Evolutionary conservation across 2,888 invertebrate genomes (phyloP), one percentile per base, ranked within the genome.

Genomic region (Acronicta aceris): DNA sequence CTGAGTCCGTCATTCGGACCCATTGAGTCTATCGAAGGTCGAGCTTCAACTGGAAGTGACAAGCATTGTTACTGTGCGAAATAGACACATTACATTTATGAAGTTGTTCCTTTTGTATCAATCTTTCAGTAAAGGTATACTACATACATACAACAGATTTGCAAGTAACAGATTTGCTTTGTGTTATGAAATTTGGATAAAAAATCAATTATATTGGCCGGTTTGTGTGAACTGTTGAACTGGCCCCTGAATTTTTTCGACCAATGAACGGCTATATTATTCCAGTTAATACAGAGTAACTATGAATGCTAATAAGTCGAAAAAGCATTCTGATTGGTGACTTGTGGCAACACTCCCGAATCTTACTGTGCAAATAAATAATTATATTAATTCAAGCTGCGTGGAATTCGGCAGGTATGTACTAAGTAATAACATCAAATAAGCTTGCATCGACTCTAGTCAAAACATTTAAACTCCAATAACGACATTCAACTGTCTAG

Each of bases 1-100:
- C 51, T n/a, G 15, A 49, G 42, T 15, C 60, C 21, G 60, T 60
- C 71, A 71, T 53, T 46, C 56, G 30, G 56, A 15, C 15, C 51
- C 49, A 52, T 70, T 54, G 38, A 65, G 49, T 49, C 45, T 33
- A 59, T 56, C 45, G 42, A 71, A 69, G 68, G 55, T 65, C 43
- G 53, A 16, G 30, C 36, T 43, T 63, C 57, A 56, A 57, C 15
- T 45, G 45, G 41, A 59, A 59, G 33, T 59, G 59, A 65, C 65
- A 59, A 12, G 65, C 38, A 59, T 70, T 68, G 65, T 65, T 27
- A 10, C 38, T 33, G 38, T 38, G 41, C 33, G 21, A 71, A 59
- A 65, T 56, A 69, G 52, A 65, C 33, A 54, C 36, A 50, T 65
- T 47, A 46, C 36, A 55, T 65, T 65, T 42, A 17, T 27, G 33